Percentiles rank a stretch among this genome's conserved stretches.
Evolutionary conservation across 2,113 vertebrate genomes (phyloP).

Genomic region (Leptosomus discolor): DNA sequence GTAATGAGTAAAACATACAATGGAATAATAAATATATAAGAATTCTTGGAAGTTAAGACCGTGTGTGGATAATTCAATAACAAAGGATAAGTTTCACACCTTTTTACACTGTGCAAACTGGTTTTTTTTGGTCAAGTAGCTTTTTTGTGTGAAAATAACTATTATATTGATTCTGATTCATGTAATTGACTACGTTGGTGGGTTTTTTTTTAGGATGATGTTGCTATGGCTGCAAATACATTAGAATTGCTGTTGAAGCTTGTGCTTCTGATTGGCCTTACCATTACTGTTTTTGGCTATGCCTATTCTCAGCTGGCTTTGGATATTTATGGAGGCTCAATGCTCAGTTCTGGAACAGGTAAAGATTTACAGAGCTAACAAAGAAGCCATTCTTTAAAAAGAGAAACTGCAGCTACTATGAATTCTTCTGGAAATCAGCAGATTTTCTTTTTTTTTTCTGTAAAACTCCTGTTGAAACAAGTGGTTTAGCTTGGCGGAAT

Average conservation of each 20-base stretch:
- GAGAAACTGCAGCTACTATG: not conserved
- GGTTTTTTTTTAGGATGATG: constrained; percentile 82
- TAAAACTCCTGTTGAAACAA: not conserved
- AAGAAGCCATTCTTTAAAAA: not conserved
- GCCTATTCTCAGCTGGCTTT: constrained; percentile 91
- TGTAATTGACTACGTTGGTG: not conserved
- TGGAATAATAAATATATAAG: not conserved
- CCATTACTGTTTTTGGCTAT: constrained; percentile 90
- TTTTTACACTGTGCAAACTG: not conserved
- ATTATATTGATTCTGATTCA: not conserved
- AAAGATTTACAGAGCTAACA: not conserved
- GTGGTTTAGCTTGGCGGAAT: not conserved
- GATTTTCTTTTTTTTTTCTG: not conserved
- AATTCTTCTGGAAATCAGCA: not conserved
- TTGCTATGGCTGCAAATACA: constrained; percentile 84
- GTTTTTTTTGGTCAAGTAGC: not conserved
- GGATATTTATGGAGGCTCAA: constrained; percentile 91
- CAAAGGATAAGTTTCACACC: not conserved
- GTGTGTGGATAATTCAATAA: not conserved
- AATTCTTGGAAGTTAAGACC: not conserved
- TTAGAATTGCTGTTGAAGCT: constrained; percentile 90
- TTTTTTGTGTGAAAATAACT: not conserved
- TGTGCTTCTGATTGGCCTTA: constrained; percentile 88
- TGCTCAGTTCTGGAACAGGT: constrained; percentile 89
- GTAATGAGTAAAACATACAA: not conserved